Evolutionary conservation across 2,888 invertebrate species (phyloP), one percentile per base, ranked within the genome.

Genomic region (Drosophila hamatofila): DNA sequence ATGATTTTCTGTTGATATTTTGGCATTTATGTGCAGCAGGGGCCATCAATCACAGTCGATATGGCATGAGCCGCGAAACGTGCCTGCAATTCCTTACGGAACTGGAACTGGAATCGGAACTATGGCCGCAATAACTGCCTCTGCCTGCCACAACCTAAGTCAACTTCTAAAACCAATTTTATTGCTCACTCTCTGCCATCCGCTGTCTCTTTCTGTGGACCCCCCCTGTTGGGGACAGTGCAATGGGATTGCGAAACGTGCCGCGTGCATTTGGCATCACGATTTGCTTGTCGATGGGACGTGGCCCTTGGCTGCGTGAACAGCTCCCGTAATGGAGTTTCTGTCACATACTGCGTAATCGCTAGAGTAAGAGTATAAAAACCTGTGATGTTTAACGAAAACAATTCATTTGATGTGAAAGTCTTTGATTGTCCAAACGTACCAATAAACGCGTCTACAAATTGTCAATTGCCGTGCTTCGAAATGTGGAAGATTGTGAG

Each of bases 211-310:
- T 39, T 39, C 39, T 14, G n/a, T n/a, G 25, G 37, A n/a, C 41
- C 35, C 27, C 11, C 8, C 21, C 33, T 42, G 49, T 35, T 7
- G 37, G 51, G n/a, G 37, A 7, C 44, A 39, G n/a, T 44, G 56
- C 44, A 55, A 44, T 57, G 55, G 35, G 30, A 76, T 84, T 85
- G 88, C 89, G 82, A 89, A 85, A 85, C 89, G 65, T 62, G 80
- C 70, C 71, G 78, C 89, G 79, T 88, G 86, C 89, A 87, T 25
- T 74, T 83, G 74, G 81, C 62, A 70, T 78, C 86, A 86, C 86
- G 86, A 86, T 83, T 89, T 61, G 65, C 84, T 76, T 88, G 88
- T 89, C 80, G 83, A 75, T 88, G 68, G 73, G 59, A 88, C 82
- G 82, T 81, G 83, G 67, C 44, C 37, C 54, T 44, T 62, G 52